A percentile compares a stretch with the other conserved stretches of the same genome.
Conservation (phyloP, 2,888 invertebrate species). For the Pteria penguin region DNA sequence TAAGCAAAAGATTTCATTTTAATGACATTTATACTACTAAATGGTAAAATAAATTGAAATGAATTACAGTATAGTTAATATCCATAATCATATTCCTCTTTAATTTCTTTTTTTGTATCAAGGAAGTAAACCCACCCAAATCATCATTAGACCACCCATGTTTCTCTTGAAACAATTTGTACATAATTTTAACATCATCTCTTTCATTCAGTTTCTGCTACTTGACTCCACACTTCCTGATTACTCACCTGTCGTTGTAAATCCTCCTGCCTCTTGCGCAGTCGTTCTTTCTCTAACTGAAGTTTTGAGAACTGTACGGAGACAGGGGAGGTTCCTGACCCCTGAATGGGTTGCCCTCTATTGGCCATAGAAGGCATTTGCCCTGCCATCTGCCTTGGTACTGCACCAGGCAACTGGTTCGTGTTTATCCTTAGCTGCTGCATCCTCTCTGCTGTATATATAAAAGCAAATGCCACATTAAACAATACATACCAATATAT, state of each 20-base stretch:
- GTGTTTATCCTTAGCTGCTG: slow-evolving; percentile 58
- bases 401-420: slow-evolving; percentile 3
- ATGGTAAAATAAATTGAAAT: too few species aligned
- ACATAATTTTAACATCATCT: too few species aligned
- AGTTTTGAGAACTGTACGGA: slow-evolving; percentile 81
- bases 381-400: slow-evolving; percentile 81
- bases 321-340: slow-evolving; percentile 8
- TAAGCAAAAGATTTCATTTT: too few species aligned
- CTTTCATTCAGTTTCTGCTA: too few species aligned
- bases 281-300: slow-evolving; percentile 92
- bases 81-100: too few species aligned
- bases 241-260: slow-evolving; percentile 89
- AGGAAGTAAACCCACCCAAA: too few species aligned
- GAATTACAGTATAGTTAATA: too few species aligned
- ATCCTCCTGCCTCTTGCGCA: slow-evolving; percentile 93
- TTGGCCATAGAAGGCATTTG: slow-evolving; percentile 21
- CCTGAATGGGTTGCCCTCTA: slow-evolving; percentile 31
- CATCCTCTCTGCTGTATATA: slow-evolving; percentile 63
- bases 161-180: too few species aligned
- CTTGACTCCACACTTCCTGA: too few species aligned
- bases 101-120: too few species aligned
- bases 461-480: not conserved
- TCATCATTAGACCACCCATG: too few species aligned
- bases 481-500: not conserved
- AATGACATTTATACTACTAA: too few species aligned